Evolutionary conservation across 2,888 invertebrate species (phyloP).

Genomic region (Congeria kusceri): DNA sequence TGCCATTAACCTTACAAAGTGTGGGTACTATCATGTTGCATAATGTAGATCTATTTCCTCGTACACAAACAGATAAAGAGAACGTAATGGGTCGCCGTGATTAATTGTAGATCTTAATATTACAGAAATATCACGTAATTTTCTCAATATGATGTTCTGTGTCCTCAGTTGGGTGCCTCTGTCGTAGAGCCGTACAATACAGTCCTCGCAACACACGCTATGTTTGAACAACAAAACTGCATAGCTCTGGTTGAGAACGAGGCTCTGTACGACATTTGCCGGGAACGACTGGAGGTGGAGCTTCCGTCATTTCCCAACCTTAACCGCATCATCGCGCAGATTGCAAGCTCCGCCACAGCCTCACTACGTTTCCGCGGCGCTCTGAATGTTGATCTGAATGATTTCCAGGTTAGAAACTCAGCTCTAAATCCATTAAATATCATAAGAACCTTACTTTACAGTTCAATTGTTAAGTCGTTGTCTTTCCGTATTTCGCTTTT

Average conservation of each 20-base stretch:
- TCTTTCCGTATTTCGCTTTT: no score
- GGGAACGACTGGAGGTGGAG: constrained; percentile 92
- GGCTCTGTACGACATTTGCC: constrained; percentile 94
- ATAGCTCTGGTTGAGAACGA: constrained; percentile 98
- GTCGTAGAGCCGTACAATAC: constrained; percentile 98
- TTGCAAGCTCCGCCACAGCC: constrained; percentile 86
- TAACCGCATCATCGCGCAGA: constrained; percentile 96
- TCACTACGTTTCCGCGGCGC: constrained; percentile 82
- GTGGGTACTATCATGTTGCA: no score
- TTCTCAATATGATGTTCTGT: no score
- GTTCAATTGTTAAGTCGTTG: no score
- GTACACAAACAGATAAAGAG: no score
- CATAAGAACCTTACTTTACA: no score
- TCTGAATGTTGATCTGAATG: constrained; percentile 85
- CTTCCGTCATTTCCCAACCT: constrained; percentile 94
- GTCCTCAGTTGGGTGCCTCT: constrained; percentile 94
- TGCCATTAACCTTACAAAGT: no score
- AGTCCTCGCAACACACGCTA: constrained; percentile 97
- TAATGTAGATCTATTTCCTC: no score
- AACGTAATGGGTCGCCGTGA: no score
- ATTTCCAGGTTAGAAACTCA: constrained; percentile 86
- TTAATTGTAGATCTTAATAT: no score
- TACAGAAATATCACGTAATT: no score
- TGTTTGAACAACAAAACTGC: constrained; percentile 96
- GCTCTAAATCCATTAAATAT: no score